These are phyloP conservation scores for Malthinus flaveolus DNA, from an alignment of 2,888 invertebrate genomes.

Conservation along the genomic window DNA sequence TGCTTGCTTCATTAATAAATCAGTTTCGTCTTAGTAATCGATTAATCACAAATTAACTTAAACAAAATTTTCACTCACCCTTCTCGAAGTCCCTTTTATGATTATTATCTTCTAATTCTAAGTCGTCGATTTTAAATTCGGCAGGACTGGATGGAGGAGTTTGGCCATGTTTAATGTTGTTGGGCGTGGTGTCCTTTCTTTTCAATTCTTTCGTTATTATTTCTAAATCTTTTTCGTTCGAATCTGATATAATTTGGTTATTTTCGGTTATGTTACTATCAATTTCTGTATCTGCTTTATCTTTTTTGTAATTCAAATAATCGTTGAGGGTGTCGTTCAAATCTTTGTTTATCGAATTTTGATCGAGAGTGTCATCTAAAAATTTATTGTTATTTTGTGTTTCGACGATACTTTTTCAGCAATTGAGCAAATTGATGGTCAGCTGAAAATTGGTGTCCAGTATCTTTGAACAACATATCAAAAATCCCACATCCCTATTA, in stretches of 20 bases:
- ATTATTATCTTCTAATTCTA: conserved; percentile 32
- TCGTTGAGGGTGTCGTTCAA: conserved; percentile 45
- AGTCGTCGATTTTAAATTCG: conserved; percentile 42
- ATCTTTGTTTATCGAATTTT: conserved; percentile 41
- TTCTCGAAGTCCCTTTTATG: conserved; percentile 31
- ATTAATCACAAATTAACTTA: not conserved
- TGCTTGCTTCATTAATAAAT: not conserved
- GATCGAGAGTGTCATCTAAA: conserved; percentile 17
- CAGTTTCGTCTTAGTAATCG: not conserved
- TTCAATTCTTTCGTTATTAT: conserved; percentile 49
- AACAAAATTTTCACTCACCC: conserved; percentile 12
- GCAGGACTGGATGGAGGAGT: conserved; percentile 54
- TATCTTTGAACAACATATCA: too few species aligned
- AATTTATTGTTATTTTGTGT: too few species aligned
- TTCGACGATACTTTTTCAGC: too few species aligned
- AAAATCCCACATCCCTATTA: too few species aligned
- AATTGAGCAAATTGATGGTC: too few species aligned
- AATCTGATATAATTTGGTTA: not conserved
- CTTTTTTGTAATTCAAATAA: conserved; percentile 37
- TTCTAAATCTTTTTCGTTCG: conserved; percentile 39
- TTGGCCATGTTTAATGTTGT: conserved; percentile 35
- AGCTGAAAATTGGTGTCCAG: too few species aligned
- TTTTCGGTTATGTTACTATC: conserved; percentile 18
- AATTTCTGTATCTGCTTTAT: conserved; percentile 24
- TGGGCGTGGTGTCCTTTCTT: conserved; percentile 41